A percentile compares a stretch with the other conserved stretches of the same genome.
phyloP scores from a whole-genome alignment of 37 sponge, comb jelly and placozoan genomes.

The Lycopodina hypogea region DNA sequence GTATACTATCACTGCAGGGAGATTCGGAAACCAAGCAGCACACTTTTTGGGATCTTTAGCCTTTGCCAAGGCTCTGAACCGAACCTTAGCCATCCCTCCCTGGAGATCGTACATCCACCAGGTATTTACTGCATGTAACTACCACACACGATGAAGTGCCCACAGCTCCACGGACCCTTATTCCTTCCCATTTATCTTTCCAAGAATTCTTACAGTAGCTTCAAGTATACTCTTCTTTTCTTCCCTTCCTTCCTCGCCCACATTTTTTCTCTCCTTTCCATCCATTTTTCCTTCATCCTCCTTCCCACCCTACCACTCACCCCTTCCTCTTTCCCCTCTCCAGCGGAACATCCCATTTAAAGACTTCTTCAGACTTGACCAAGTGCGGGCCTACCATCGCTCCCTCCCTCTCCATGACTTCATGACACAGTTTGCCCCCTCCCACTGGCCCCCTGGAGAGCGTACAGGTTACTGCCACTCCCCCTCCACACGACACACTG shows the following conservation, averaged over 20 bases:
- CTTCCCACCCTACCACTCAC: too few relatives aligned
- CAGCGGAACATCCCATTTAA: conserved; percentile 67
- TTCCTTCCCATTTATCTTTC: too few relatives aligned
- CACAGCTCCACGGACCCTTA: too few relatives aligned
- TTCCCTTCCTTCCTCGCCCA: too few relatives aligned
- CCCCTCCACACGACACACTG: conserved; percentile 14
- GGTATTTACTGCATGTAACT: not conserved
- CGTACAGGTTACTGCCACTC: conserved; percentile 69
- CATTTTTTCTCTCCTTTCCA: too few relatives aligned
- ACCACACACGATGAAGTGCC: not conserved
- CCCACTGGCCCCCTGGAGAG: conserved; percentile 74
- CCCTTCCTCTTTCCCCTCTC: too few relatives aligned
- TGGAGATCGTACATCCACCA: conserved; percentile 69
- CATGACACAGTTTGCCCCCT: conserved; percentile 66
- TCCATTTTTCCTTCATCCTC: too few relatives aligned
- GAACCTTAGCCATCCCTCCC: conserved; percentile 83
- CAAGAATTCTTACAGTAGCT: too few relatives aligned
- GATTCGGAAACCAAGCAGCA: conserved; percentile 91
- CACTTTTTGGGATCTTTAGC: conserved; percentile 78
- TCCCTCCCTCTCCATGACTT: conserved; percentile 73
- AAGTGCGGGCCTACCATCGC: conserved; percentile 66
- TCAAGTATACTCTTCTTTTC: too few relatives aligned
- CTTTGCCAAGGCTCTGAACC: conserved; percentile 77
- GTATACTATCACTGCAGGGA: conserved; percentile 38
- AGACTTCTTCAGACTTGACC: conserved; percentile 79